These are phyloP conservation scores for Brachionus calyciflorus DNA, from an alignment of 1,140 invertebrate species.

Conservation along the genomic window DNA sequence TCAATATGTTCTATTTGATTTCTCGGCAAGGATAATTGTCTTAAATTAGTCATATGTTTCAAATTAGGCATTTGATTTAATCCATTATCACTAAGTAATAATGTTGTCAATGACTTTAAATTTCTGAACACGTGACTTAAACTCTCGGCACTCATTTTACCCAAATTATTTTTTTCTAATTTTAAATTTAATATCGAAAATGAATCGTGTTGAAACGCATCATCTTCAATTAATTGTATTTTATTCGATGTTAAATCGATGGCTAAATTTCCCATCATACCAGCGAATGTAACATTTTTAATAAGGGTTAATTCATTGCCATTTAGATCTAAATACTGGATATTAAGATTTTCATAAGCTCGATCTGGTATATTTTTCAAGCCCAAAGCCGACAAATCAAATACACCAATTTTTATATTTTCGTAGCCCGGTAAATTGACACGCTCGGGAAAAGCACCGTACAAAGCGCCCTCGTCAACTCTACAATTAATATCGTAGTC, in stretches of 20 bases:
- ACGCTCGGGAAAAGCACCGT: not conserved
- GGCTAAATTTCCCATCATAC: not conserved
- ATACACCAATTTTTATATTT: not conserved
- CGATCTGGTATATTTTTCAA: not conserved
- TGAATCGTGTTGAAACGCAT: not conserved
- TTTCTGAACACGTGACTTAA: not conserved
- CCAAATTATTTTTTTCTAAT: not conserved
- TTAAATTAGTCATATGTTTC: not conserved
- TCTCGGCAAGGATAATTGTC: not conserved
- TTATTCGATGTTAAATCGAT: not conserved
- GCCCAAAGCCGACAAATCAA: not conserved
- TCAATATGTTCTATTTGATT: conserved; percentile 19
- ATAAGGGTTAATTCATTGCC: not conserved
- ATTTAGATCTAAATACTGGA: not conserved
- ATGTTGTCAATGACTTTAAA: not conserved
- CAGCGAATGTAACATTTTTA: not conserved
- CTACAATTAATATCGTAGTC: not conserved
- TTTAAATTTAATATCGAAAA: not conserved
- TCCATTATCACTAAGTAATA: not conserved
- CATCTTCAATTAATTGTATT: not conserved
- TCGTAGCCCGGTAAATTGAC: no score
- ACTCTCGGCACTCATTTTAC: not conserved
- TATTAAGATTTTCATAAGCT: not conserved
- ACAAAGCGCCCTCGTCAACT: not conserved
- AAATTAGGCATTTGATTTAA: not conserved